Evolutionary conservation across 1,140 invertebrate genomes (phyloP).

Genomic region (Caenorhabditis brenneri): DNA sequence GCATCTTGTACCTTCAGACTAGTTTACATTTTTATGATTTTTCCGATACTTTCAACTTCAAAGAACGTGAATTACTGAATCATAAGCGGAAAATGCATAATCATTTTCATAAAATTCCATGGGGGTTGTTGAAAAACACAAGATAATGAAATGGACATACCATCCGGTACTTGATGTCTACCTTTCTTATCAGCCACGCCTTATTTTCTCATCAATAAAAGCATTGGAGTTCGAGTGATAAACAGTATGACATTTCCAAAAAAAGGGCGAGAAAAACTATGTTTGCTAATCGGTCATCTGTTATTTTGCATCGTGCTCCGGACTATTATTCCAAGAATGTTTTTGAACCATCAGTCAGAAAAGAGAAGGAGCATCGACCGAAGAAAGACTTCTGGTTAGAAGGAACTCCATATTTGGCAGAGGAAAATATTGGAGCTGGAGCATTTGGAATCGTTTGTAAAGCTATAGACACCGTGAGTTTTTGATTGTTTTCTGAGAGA

Average conservation of each 20-base stretch:
- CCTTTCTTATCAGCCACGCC: constrained; percentile 22
- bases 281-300: not conserved
- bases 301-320: not conserved
- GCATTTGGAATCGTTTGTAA: constrained; percentile 74
- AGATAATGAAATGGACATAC: not conserved
- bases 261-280: not conserved
- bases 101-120: not conserved
- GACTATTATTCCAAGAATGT: constrained; percentile 24
- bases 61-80: not conserved
- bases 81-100: constrained; percentile 22
- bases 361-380: not conserved
- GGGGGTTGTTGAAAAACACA: not conserved
- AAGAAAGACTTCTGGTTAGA: constrained; percentile 71
- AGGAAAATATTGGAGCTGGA: constrained; percentile 73
- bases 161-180: constrained; percentile 24
- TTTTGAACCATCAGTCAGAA: not conserved
- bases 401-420: constrained; percentile 71
- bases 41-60: too few species aligned
- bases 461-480: constrained; percentile 71
- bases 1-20: not conserved
- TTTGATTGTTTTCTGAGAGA: too few species aligned
- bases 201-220: not conserved
- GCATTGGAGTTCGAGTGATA: not conserved
- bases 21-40: not conserved
- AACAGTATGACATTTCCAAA: not conserved